Base-by-base conservation (phyloP, 2,888 invertebrate species). In the Taphrorychus bicolor region DNA sequence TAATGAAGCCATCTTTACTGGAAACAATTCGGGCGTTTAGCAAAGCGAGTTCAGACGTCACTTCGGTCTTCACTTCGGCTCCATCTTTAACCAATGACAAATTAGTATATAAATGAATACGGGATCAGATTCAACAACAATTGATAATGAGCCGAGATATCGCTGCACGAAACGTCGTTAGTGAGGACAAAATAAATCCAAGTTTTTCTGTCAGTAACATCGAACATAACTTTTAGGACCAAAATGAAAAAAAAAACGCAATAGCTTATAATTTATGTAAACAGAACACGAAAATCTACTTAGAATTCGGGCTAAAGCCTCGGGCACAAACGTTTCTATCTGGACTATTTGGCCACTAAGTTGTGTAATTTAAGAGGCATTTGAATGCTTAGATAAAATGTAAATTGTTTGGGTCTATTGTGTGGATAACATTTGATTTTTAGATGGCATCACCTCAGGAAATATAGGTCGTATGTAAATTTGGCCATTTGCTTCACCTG, bases 401-500 rank as follows among this genome's bases (percentile, higher is more conserved):
- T 11, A 32, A 32, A 32, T 32, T 32, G 11, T 32, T 32, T 9
- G 24, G 9, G 9, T 3, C 32, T 32, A 7, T 32, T 9, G 11
- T 11, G 11, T 7, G 3, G 11, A 32, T 2, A 32, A 1, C 32
- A 11, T 11, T 32, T 32, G 32, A 32, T 45, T 67, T 68, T 59
- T 57, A 71, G 69, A 67, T 88, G 88, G 86, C 89, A 89, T 1
- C 82, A 85, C 66, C 77, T 89, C 54, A 83, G 89, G 71, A 85
- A 85, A 70, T 83, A 85, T 71, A 88, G 89, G 76, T 85, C 85
- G 83, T 84, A 82, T 80, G 84, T 92, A 21, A 88, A 91, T 2
- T 84, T 87, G 0, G 82, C 81, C 18, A 88, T 90, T n/a, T 92
- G 93, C 79, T 76, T 85, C 45, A 73, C 81, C 0, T 88, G 90